Conservation (phyloP, 2,888 invertebrate genomes). For the Atrina japonica region DNA sequence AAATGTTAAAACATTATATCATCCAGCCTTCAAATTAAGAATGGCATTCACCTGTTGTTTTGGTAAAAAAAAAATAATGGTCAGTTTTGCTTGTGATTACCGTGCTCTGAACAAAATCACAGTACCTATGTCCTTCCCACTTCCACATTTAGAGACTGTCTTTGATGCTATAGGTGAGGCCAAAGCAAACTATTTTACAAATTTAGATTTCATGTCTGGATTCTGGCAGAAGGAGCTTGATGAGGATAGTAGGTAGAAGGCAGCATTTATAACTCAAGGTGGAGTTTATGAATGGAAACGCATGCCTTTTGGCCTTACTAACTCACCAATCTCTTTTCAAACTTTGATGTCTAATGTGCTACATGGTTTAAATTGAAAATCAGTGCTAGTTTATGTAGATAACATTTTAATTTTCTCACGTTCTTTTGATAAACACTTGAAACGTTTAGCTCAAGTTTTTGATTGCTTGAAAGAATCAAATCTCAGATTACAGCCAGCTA, state of each 20-base stretch:
- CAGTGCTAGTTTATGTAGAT: conserved; percentile 54
- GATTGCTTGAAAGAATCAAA: conserved; percentile 25
- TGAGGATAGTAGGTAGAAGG: conserved; percentile 51
- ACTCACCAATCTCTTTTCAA: conserved; percentile 50
- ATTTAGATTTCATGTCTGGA: conserved; percentile 48
- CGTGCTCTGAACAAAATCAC: conserved; percentile 50
- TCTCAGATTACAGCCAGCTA: conserved; percentile 31
- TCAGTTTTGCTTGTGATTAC: conserved; percentile 52
- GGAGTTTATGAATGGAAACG: conserved; percentile 44
- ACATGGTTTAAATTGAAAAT: conserved; percentile 55
- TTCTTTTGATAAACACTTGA: conserved; percentile 53
- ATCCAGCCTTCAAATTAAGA: conserved; percentile 42
- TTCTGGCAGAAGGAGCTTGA: conserved; percentile 45
- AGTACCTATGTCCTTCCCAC: conserved; percentile 49
- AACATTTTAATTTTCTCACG: conserved; percentile 50
- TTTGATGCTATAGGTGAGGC: conserved; percentile 52
- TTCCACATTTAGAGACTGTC: conserved; percentile 48
- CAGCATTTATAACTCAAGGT: conserved; percentile 53
- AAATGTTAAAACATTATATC: conserved; percentile 38
- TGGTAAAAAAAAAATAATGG: conserved; percentile 32
- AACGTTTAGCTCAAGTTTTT: conserved; percentile 42
- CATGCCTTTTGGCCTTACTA: conserved; percentile 49
- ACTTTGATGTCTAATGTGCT: conserved; percentile 50
- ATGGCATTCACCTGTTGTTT: conserved; percentile 39
- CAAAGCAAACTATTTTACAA: conserved; percentile 44